Evolutionary conservation across 2,113 vertebrate species (phyloP), one percentile per base, ranked within the genome.

Genomic region (Archilochus colubris): DNA sequence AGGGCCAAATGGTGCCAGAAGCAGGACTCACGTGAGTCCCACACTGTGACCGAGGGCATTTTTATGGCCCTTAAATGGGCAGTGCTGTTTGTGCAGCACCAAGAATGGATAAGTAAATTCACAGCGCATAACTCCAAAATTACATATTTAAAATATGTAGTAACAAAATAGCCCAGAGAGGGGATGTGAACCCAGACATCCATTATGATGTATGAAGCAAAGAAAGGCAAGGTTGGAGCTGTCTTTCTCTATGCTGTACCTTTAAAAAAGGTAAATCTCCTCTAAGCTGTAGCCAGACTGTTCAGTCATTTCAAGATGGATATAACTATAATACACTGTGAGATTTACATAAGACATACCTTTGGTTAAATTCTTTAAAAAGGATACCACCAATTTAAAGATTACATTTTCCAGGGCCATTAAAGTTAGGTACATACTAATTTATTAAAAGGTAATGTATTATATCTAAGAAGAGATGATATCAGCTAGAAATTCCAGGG

Each of bases 401-500:
- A 69, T 89, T 93, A 51, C 46, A 59, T 91, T 94, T 85, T 44
- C 67, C 89, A 46, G 78, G 51, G 78, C 89, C 59, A 63, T 91
- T 92, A 87, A 93, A 91, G 67, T 82, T 92, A 82, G 84, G 78
- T 74, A 92, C 62, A 69, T 89, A 89, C 63, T 87, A 87, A 89
- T 94, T 93, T 94, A 94, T 91, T 94, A 91, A 94, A 88, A 55
- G 22, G 84, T 87, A 67, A 96, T 62, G 70, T 85, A 87, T 94
- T 96, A 89, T 74, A 91, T 82, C 87, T 80, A 55, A 77, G 81
- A 92, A 89, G 51, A 74, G 93, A 91, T 89, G 68, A 54, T 40
- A 95, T 92, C 96, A 87, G 84, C 82, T 74, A 92, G 89, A 91
- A 94, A 94, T 96, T 93, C 84, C 77, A 53, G 84, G 87, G 69